Percentiles rank a stretch among this genome's conserved stretches.
phyloP scores from a whole-genome alignment of 2,797 vertebrate species.

The Mastacembelus armatus region DNA sequence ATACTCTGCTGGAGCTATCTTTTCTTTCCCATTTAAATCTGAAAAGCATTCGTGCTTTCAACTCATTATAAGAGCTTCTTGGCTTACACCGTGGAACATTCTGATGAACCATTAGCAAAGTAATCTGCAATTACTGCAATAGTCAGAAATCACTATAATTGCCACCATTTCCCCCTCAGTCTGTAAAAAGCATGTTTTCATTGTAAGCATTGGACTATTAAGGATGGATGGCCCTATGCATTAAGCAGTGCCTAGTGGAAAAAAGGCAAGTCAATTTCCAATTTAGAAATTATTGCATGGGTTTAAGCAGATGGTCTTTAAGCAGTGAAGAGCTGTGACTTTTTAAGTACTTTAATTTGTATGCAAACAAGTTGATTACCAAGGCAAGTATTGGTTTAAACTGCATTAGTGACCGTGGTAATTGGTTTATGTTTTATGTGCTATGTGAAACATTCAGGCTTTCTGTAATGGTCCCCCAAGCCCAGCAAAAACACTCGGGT shows the following conservation, averaged over 20 bases:
- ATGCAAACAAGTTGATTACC: constrained; percentile 82
- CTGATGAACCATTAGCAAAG: constrained; percentile 66
- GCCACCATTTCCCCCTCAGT: constrained; percentile 63
- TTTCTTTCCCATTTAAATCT: constrained; percentile 50
- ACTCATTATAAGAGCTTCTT: constrained; percentile 69
- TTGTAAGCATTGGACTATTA: constrained; percentile 57
- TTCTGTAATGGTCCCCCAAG: constrained; percentile 56
- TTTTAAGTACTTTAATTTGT: constrained; percentile 80
- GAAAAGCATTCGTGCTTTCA: constrained; percentile 61
- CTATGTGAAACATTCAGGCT: constrained; percentile 63
- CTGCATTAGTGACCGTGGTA: constrained; percentile 75
- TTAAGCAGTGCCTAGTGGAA: constrained; percentile 57
- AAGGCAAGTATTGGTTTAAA: constrained; percentile 75
- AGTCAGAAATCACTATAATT: constrained; percentile 75
- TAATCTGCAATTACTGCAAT: constrained; percentile 73
- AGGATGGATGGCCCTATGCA: constrained; percentile 56
- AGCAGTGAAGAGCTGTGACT: constrained; percentile 70
- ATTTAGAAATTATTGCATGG: constrained; percentile 70
- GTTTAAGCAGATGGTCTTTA: constrained; percentile 75
- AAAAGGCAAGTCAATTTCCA: constrained; percentile 72
- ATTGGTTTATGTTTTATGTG: constrained; percentile 82
- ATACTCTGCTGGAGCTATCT: constrained; percentile 29
- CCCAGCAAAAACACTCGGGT: constrained; percentile 50
- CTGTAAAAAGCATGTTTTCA: constrained; percentile 65
- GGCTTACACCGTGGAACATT: constrained; percentile 56